These are phyloP conservation scores for Tragelaphus strepsiceros DNA, from an alignment of 2,113 vertebrate genomes.

Conservation along the genomic window DNA sequence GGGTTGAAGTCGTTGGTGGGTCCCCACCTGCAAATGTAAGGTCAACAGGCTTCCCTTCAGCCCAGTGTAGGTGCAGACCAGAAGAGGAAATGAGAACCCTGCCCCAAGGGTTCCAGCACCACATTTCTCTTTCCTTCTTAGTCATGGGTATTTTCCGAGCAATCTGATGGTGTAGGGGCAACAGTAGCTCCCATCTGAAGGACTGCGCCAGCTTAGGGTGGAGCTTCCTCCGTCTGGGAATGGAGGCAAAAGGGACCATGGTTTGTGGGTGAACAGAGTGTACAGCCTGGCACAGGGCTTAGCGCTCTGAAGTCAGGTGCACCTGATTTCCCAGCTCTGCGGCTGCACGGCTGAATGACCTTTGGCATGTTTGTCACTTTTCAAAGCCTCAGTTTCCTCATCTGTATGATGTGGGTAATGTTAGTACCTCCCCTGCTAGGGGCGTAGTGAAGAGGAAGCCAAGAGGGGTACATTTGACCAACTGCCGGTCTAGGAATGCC, in stretches of 20 bases:
- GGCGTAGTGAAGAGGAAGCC: not conserved
- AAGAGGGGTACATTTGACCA: not conserved
- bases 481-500: not conserved
- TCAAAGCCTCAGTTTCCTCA: not conserved
- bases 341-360: not conserved
- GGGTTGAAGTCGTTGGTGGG: too few relatives aligned
- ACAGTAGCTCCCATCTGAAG: not conserved
- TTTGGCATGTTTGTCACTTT: not conserved
- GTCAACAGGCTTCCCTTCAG: not conserved
- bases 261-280: not conserved
- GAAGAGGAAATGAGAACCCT: not conserved
- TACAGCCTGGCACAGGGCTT: fast-evolving
- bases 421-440: not conserved
- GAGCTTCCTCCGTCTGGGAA: not conserved
- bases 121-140: not conserved
- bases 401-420: not conserved
- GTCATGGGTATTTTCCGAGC: not conserved
- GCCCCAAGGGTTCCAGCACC: fast-evolving
- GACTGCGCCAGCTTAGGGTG: not conserved
- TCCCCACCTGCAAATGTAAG: not conserved
- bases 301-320: not conserved
- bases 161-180: not conserved
- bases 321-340: not conserved
- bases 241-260: not conserved
- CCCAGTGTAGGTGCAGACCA: not conserved